Evolutionary conservation across 2,888 invertebrate genomes (phyloP), one percentile per base, ranked within the genome.

Genomic region (Torymus auratus): DNA sequence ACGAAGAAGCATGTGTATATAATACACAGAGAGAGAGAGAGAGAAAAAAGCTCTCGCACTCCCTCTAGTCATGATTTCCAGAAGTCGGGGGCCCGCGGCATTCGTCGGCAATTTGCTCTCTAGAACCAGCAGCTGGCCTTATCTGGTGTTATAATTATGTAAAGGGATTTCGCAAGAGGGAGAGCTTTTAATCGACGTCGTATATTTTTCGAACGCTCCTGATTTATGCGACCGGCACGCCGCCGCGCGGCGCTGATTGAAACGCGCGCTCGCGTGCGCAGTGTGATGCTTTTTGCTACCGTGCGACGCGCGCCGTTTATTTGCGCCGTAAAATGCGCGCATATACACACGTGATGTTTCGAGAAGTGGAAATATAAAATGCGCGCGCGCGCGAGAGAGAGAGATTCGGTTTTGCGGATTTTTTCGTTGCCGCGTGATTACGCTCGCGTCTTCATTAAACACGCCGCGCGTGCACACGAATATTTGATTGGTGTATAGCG

Each of bases 121-220:
- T 52, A 17, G 13, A 14, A 58, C 7, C 17, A 10, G 58, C 75
- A 53, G 68, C 75, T 61, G 41, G 56, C 69, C 76, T 77, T 77
- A 69, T 61, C 23, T 56, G 75, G 61, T 76, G 69, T 69, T 77
- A 77, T 77, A 77, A 77, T 69, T 77, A 56, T 20, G 62, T 62
- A 55, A 50, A 61, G 17, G 23, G 23, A 23, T 23, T 23, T 41
- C 41, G 64, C 11, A 28, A 62, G 11, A 12, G 12, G 17, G 28
- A 4, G 23, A 14, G 62, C 23, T 62, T 62, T 62, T 28, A 23
- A n/a, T 13, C 62, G 62, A 12, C 41, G 41, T 41, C 41, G 41
- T 41, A 41, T 41, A 41, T 41, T 41, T 41, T 41, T 41, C 41
- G 62, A 28, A 73, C 55, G 53, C 14, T 10, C 15, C 72, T 73